Evolutionary conservation across 2,797 vertebrate species (phyloP).

Genomic region (Semaprochilodus insignis): DNA sequence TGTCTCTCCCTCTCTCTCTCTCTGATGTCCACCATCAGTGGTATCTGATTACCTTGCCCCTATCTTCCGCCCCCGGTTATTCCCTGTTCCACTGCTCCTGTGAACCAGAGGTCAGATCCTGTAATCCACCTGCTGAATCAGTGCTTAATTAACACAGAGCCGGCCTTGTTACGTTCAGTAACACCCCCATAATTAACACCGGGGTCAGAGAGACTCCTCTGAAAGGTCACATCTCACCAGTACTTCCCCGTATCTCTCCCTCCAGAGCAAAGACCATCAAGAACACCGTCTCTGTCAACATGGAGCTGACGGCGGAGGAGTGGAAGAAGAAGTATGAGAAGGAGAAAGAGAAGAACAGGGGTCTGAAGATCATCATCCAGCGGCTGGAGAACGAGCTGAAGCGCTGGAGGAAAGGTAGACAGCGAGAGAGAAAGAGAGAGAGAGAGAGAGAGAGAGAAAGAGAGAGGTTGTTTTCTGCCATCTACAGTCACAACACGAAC

Average conservation of each 20-base stretch:
- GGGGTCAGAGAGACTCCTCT: neutral
- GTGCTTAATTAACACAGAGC: neutral
- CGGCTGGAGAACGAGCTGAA: constrained; percentile 77
- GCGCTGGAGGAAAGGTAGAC: constrained; percentile 77
- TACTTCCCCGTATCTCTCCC: neutral
- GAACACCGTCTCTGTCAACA: constrained; percentile 95
- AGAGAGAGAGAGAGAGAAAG: too few species aligned
- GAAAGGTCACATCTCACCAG: too few species aligned
- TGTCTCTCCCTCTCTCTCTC: too few species aligned
- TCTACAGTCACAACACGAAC: too few species aligned
- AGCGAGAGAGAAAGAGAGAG: neutral
- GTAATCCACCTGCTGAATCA: neutral
- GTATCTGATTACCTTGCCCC: too few species aligned
- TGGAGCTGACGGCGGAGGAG: constrained; percentile 95
- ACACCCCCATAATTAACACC: neutral
- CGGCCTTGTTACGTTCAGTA: neutral
- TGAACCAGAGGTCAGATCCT: neutral
- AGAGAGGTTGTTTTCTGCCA: too few species aligned
- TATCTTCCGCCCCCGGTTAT: neutral
- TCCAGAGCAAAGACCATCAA: constrained; percentile 96
- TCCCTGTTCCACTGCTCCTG: neutral
- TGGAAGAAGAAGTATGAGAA: constrained; percentile 99
- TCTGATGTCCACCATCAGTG: too few species aligned
- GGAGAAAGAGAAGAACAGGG: constrained; percentile 83
- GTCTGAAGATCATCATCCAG: constrained; percentile 70